Base-by-base conservation (phyloP, 1,140 invertebrate species). In the Zelostemma sp. region DNA sequence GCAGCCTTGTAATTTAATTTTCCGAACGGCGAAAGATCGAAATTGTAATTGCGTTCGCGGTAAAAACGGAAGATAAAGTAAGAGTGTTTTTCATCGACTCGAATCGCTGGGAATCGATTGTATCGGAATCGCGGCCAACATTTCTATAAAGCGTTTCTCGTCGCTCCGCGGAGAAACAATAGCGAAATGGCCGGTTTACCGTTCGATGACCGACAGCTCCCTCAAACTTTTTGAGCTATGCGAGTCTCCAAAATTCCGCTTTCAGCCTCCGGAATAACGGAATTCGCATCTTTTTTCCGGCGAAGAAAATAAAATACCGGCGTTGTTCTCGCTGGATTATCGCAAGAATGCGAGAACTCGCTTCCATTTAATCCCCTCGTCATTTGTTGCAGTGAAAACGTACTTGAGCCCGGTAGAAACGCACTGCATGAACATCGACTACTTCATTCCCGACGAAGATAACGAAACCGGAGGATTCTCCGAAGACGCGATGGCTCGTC, bases 391-490 rank as follows among this genome's bases (percentile, higher is more conserved):
- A 96, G 95, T 95, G 68, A 92, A 93, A 76, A 93, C 93, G 25
- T 97, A 97, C 80, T 84, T 96, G 72, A 97, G 95, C 51, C 95
- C 95, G 0, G 93, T 96, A 50, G 95, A 97, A 84, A 97, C 95
- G 1, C 93, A 97, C 83, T 97, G 95, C 84, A 94, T 92, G 83
- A 97, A 97, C 86, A 92, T 97, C 73, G 93, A 97, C 83, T 97
- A 97, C 83, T 96, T 94, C 88, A 92, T 95, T 68, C 92, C 93
- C 5, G 92, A 94, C 80, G 91, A 93, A 66, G 93, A 95, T 72
- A 94, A 94, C 77, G 88, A 91, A 69, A 94, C 93, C 6, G 90
- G 91, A 76, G 88, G 90, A 53, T 93, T 95, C 66, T 90, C 90
- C 1, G 92, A 95, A 60, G 93, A 95, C 74, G 91, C 93, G 40